Evolutionary conservation across 1,140 invertebrate species (phyloP).

Genomic region (Bicyclus anynana): DNA sequence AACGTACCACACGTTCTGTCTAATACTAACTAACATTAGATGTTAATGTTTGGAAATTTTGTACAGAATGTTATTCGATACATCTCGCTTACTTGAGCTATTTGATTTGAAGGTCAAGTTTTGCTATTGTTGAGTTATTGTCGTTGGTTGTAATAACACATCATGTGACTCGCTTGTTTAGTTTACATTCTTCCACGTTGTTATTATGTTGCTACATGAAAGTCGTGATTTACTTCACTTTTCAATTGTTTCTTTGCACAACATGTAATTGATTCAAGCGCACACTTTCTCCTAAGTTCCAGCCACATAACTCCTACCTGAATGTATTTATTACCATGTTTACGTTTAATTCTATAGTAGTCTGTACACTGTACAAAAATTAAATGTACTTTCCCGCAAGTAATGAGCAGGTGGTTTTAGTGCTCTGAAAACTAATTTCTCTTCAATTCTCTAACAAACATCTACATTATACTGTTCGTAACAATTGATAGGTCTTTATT

Average conservation of each 20-base stretch:
- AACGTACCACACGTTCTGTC: background rate
- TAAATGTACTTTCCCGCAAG: background rate
- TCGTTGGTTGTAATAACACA: conserved; percentile 26
- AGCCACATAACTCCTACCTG: conserved; percentile 20
- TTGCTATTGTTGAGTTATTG: conserved; percentile 44
- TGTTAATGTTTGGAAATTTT: no score
- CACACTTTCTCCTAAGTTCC: conserved; percentile 46
- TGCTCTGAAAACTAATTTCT: background rate
- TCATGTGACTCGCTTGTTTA: conserved; percentile 19
- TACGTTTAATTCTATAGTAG: conserved; percentile 11
- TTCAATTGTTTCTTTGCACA: conserved; percentile 41
- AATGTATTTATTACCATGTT: conserved; percentile 21
- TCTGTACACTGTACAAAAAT: conserved; percentile 5
- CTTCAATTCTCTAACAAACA: background rate
- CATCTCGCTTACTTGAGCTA: conserved; percentile 24
- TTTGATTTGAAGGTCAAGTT: conserved; percentile 48
- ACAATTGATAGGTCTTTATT: background rate
- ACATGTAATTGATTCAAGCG: conserved; percentile 24
- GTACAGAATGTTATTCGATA: background rate
- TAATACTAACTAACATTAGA: no score
- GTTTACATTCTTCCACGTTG: conserved; percentile 33
- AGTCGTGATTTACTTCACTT: conserved; percentile 52
- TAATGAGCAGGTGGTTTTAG: background rate
- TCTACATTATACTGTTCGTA: background rate
- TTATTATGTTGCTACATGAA: conserved; percentile 35